Evolutionary conservation across 2,113 vertebrate species (phyloP).

Genomic region (Sinocyclocheilus grahami): DNA sequence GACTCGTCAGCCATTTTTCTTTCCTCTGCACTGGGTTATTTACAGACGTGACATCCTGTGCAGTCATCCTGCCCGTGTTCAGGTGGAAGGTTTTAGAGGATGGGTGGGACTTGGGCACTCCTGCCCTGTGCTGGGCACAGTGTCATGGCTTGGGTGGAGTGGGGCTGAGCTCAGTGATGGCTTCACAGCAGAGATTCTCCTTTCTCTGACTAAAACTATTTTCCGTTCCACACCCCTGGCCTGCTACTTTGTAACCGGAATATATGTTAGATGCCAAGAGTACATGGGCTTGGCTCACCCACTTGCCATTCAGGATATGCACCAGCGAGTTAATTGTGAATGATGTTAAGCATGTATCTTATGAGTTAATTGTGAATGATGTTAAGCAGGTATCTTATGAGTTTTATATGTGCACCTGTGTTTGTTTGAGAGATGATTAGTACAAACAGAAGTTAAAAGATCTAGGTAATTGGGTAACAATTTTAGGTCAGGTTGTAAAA

Average conservation of each 20-base stretch:
- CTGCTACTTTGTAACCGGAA: not conserved
- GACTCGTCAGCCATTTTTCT: constrained; percentile 36
- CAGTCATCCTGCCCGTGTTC: constrained; percentile 8
- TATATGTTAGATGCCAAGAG: constrained; percentile 11
- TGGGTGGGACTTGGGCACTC: constrained; percentile 62
- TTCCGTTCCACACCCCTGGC: constrained; percentile 45
- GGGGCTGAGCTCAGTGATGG: constrained; percentile 8
- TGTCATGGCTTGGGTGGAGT: not conserved
- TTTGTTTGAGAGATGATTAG: not conserved
- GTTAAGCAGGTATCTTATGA: not conserved
- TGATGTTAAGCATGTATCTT: not conserved
- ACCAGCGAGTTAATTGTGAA: not conserved
- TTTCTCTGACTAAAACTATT: constrained; percentile 47
- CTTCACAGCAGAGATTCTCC: constrained; percentile 47
- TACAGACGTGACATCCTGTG: constrained; percentile 32
- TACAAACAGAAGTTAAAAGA: not conserved
- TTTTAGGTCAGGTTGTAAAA: not conserved
- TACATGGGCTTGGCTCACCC: constrained; percentile 12
- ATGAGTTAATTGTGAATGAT: not conserved
- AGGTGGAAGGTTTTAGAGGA: constrained; percentile 33
- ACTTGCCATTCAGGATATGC: constrained; percentile 4
- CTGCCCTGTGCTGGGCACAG: constrained; percentile 51
- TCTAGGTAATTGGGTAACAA: not conserved
- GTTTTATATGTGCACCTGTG: constrained; percentile 37
- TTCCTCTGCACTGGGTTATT: constrained; percentile 17